Percentiles rank a stretch among this genome's conserved stretches.
These are phyloP conservation scores for Hafferia zeledoni DNA, from an alignment of 2,797 vertebrate genomes.

Conservation along the genomic window DNA sequence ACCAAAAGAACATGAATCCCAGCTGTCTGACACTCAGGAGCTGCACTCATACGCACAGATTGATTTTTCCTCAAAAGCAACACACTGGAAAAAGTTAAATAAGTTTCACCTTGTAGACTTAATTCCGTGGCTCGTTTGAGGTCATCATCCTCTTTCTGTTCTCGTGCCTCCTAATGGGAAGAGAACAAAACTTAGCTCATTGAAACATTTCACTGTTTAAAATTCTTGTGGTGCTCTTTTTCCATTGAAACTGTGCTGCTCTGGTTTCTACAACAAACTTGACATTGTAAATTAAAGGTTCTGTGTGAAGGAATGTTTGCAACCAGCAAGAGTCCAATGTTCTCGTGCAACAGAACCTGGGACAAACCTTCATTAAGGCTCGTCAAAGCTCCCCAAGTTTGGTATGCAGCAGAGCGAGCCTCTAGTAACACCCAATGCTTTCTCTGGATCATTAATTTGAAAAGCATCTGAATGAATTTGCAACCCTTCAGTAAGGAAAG, in stretches of 20 bases:
- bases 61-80: slow-evolving; percentile 22
- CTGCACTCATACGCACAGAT: neutral
- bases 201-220: slow-evolving; percentile 63
- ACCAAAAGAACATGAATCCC: neutral
- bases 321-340: slow-evolving; percentile 28
- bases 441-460: slow-evolving; percentile 45
- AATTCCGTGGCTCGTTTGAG: slow-evolving; percentile 97
- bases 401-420: slow-evolving; percentile 50
- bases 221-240: slow-evolving; percentile 58
- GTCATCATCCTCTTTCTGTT: slow-evolving; percentile 96
- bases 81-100: neutral
- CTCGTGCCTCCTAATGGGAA: slow-evolving; percentile 89
- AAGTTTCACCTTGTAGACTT: slow-evolving; percentile 92
- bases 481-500: slow-evolving; percentile 18
- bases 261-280: slow-evolving; percentile 69
- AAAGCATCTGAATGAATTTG: slow-evolving; percentile 60
- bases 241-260: slow-evolving; percentile 40
- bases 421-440: neutral
- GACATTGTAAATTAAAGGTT: slow-evolving; percentile 68
- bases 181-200: slow-evolving; percentile 66
- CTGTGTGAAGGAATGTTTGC: slow-evolving; percentile 53
- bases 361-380: slow-evolving; percentile 61
- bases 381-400: slow-evolving; percentile 56
- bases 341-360: slow-evolving; percentile 52
- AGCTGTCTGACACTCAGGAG: slow-evolving; percentile 2